These are phyloP conservation scores for Hipparchia sbordonii DNA, from an alignment of 2,888 invertebrate species.

Conservation along the genomic window DNA sequence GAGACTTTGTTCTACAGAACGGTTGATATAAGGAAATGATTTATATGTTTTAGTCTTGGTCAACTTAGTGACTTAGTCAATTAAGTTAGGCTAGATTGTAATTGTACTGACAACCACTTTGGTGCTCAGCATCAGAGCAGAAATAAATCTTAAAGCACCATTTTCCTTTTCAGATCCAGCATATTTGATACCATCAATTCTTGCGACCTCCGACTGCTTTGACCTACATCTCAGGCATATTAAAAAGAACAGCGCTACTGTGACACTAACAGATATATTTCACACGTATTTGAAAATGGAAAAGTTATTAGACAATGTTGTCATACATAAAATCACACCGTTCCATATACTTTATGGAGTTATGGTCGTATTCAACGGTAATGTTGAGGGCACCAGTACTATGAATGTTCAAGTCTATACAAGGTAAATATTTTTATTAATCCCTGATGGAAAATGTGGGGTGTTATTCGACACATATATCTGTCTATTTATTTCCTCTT, in stretches of 20 bases:
- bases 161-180: slow-evolving; percentile 28
- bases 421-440: slow-evolving; percentile 51
- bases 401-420: slow-evolving; percentile 52
- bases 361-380: slow-evolving; percentile 52
- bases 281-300: slow-evolving; percentile 59
- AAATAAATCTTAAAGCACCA: too few species aligned
- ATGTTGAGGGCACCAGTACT: slow-evolving; percentile 26
- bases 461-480: too few species aligned
- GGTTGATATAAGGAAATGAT: too few species aligned
- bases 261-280: slow-evolving; percentile 52
- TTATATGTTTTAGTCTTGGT: too few species aligned
- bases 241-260: slow-evolving; percentile 39
- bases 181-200: slow-evolving; percentile 40
- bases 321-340: slow-evolving; percentile 58
- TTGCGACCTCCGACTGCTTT: slow-evolving; percentile 57
- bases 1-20: too few species aligned
- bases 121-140: too few species aligned
- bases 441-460: too few species aligned
- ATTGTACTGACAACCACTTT: too few species aligned
- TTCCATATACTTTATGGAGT: slow-evolving; percentile 63
- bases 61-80: too few species aligned
- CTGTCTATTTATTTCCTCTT: too few species aligned
- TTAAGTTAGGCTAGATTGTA: too few species aligned
- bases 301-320: slow-evolving; percentile 48
- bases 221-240: slow-evolving; percentile 57